Evolutionary conservation across 2,797 vertebrate species (phyloP), one percentile per base, ranked within the genome.

Genomic region (Carcharodon carcharias): DNA sequence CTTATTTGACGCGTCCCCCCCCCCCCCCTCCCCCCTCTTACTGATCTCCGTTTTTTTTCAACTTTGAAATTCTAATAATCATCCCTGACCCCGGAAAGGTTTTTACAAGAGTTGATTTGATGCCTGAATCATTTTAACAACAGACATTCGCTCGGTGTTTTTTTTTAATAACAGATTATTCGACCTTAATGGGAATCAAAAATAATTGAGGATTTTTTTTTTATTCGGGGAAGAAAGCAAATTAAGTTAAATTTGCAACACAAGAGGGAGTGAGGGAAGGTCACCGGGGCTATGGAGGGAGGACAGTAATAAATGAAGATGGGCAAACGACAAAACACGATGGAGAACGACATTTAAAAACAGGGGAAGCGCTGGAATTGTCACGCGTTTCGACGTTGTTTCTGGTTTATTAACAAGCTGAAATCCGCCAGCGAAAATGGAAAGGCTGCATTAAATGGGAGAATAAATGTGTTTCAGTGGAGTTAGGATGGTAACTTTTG

Each of bases 61-160:
- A 77, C 69, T 95, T 95, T 95, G 94, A 95, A 77, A 95, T 71
- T 95, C 94, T 95, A 95, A 95, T 95, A 73, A 50, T 69, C 94
- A 73, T 95, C 45, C 35, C 69, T 71, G 94, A 77, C 69, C 69
- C 54, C 61, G n/a, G 91, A 3, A 73, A 95, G 23, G 40, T 11
- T 63, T 54, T n/a, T 5, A 31, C 69, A 73, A 95, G 69, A 95
- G 45, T 77, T 54, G 12, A 95, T 77, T 73, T 95, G 94, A 95
- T 73, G 28, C 28, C 28, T 35, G 40, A 93, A 67, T 45, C 67
- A 56, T 71, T 50, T 50, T 95, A 54, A 95, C 94, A 71, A 14
- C 58, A 56, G 94, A 58, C 69, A 31, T 95, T 16, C 31, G 50
- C 50, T 93, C 61, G 82, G 23, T 77, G n/a, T 85, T 26, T 40